Percentiles rank a stretch among this genome's conserved stretches.
Evolutionary conservation across 2,797 vertebrate species (phyloP).

Genomic region (Cyclopterus lumpus): DNA sequence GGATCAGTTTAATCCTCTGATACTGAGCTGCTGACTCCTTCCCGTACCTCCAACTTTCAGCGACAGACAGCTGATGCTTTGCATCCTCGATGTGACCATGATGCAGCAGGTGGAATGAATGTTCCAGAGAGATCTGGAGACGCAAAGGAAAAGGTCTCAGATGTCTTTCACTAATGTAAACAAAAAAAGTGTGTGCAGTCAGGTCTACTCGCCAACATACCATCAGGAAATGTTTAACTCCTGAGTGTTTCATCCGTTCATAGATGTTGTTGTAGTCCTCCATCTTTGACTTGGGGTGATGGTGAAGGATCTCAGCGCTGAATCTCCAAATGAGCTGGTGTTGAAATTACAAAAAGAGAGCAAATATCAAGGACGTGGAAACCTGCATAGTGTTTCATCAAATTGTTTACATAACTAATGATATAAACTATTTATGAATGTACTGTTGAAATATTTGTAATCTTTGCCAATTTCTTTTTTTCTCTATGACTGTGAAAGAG

Average conservation of each 20-base stretch:
- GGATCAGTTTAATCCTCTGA: slow-evolving; percentile 83
- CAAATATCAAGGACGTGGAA: not conserved
- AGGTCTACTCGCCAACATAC: slow-evolving; percentile 68
- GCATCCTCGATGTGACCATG: slow-evolving; percentile 86
- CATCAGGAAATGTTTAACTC: slow-evolving; percentile 87
- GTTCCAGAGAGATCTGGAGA: slow-evolving; percentile 90
- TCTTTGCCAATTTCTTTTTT: not conserved
- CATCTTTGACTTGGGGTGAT: slow-evolving; percentile 84
- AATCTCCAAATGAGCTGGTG: slow-evolving; percentile 90
- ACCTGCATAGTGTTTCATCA: not conserved
- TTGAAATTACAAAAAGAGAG: not conserved
- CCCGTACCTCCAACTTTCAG: slow-evolving; percentile 91
- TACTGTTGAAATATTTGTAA: not conserved
- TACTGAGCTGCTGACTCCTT: slow-evolving; percentile 79
- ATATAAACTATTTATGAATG: not conserved
- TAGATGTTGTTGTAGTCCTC: slow-evolving; percentile 88
- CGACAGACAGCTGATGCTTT: slow-evolving; percentile 81
- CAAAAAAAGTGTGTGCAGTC: not conserved
- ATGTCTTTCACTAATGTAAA: not conserved
- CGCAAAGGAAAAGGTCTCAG: not conserved
- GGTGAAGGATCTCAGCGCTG: slow-evolving; percentile 90
- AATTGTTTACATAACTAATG: not conserved
- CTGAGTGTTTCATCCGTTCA: slow-evolving; percentile 90
- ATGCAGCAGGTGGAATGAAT: slow-evolving; percentile 88
- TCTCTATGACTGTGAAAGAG: not conserved